Conservation (phyloP, 37 sponge, comb jelly and placozoan genomes). For the Crambe crambe region DNA sequence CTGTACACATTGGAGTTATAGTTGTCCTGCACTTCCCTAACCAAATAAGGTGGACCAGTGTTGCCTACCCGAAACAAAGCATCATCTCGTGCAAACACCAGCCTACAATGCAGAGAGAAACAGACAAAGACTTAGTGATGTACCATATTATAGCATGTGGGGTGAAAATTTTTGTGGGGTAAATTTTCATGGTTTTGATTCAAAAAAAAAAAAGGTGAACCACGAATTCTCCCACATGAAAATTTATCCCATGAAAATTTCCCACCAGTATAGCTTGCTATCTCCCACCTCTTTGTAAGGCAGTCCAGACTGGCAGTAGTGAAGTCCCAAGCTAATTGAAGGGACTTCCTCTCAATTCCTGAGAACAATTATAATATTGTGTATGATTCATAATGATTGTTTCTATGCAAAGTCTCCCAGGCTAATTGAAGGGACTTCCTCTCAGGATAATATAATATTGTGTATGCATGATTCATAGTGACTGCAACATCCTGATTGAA, state of each 20-base stretch:
- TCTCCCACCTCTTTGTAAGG: constrained; percentile 59
- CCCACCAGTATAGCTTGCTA: no score
- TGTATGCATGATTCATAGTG: not conserved
- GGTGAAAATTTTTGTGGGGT: no score
- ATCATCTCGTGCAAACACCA: constrained; percentile 73
- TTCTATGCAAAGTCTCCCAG: no score
- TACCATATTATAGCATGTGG: no score
- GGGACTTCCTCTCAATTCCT: constrained; percentile 51
- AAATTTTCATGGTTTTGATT: no score
- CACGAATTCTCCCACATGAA: no score
- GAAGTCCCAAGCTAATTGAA: constrained; percentile 82
- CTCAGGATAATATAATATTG: not conserved
- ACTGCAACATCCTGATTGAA: no score
- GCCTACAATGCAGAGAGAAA: no score
- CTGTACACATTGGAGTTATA: no score
- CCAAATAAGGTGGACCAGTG: constrained; percentile 36
- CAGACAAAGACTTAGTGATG: no score
- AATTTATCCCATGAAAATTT: no score
- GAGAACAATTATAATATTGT: not conserved
- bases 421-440: constrained; percentile 61
- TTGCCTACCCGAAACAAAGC: constrained; percentile 47
- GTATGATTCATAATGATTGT: not conserved
- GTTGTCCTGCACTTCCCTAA: constrained; percentile 45
- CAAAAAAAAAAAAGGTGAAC: no score
- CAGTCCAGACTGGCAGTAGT: constrained; percentile 67